Conservation (phyloP, 2,113 vertebrate species). For the Rhineura floridana region DNA sequence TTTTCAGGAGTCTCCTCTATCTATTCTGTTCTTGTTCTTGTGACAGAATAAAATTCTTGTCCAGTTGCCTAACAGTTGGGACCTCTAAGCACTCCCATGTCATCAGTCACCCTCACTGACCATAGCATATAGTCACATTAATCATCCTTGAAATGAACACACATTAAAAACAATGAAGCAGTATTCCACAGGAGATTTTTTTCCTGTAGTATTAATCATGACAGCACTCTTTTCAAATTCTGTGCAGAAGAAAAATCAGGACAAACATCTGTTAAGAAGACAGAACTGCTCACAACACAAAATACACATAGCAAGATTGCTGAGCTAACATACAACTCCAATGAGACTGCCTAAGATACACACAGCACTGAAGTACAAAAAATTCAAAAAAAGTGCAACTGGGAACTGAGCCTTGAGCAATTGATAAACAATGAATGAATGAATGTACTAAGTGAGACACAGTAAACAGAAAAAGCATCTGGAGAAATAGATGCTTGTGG, state of each 20-base stretch:
- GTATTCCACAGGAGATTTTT: not conserved
- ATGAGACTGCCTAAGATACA: not conserved
- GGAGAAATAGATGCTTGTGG: conserved; percentile 22
- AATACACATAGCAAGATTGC: not conserved
- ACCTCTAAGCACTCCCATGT: too few relatives aligned
- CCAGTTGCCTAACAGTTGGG: too few relatives aligned
- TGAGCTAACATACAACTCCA: conserved; percentile 4
- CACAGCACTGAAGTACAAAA: conserved; percentile 4
- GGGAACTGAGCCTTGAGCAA: conserved; percentile 33
- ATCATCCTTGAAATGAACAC: not conserved
- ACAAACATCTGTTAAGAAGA: not conserved
- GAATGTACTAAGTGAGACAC: conserved; percentile 44
- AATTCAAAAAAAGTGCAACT: conserved; percentile 13
- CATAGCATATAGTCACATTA: not conserved
- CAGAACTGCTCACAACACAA: not conserved
- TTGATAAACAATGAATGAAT: conserved; percentile 46
- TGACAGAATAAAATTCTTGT: too few relatives aligned
- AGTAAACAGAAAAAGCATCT: conserved; percentile 45
- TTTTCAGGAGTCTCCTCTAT: too few relatives aligned
- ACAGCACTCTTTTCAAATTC: not conserved
- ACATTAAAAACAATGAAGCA: not conserved
- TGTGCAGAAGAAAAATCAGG: conserved; percentile 26
- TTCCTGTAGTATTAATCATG: not conserved
- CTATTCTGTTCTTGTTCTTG: too few relatives aligned
- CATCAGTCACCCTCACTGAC: conserved; percentile 2